Percentiles rank a stretch among this genome's conserved stretches.
Conservation (phyloP, 2,113 vertebrate genomes). For the Climacteris rufus region DNA sequence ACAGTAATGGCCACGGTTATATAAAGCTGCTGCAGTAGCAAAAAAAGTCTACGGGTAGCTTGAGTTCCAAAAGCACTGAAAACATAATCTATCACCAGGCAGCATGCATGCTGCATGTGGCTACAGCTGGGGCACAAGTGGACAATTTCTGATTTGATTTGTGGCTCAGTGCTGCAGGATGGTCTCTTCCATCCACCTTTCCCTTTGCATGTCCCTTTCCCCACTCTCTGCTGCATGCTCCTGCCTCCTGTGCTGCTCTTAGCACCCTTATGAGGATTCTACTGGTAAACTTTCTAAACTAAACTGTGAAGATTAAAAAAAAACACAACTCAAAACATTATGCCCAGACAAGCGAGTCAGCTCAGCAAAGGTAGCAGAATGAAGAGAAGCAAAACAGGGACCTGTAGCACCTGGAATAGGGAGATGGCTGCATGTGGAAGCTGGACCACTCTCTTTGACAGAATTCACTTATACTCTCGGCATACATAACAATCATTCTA, state of each 20-base stretch:
- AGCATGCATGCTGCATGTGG: not conserved
- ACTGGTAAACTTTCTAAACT: not conserved
- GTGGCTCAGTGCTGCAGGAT: not conserved
- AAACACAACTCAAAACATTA: not conserved
- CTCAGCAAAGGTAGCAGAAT: not conserved
- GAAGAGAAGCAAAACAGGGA: not conserved
- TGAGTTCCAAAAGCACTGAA: slow-evolving; percentile 46
- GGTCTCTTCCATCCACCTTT: not conserved
- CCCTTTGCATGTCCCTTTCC: not conserved
- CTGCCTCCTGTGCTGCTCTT: not conserved
- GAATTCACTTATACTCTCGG: not conserved
- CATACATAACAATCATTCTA: not conserved
- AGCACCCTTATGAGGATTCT: not conserved
- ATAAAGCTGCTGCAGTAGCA: slow-evolving; percentile 57
- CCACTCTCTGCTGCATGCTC: not conserved
- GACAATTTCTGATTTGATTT: not conserved
- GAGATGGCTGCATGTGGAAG: not conserved
- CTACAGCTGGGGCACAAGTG: not conserved
- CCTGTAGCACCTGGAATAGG: not conserved
- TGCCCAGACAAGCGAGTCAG: not conserved
- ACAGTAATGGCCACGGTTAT: slow-evolving; percentile 37
- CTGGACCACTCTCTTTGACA: not conserved
- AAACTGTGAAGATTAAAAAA: not conserved
- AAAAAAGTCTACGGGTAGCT: slow-evolving; percentile 1
- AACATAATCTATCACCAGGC: slow-evolving; percentile 36